A percentile compares a stretch with the other conserved stretches of the same genome.
These are phyloP conservation scores for Hemithea aestivaria DNA, from an alignment of 2,888 invertebrate genomes.

Conservation along the genomic window DNA sequence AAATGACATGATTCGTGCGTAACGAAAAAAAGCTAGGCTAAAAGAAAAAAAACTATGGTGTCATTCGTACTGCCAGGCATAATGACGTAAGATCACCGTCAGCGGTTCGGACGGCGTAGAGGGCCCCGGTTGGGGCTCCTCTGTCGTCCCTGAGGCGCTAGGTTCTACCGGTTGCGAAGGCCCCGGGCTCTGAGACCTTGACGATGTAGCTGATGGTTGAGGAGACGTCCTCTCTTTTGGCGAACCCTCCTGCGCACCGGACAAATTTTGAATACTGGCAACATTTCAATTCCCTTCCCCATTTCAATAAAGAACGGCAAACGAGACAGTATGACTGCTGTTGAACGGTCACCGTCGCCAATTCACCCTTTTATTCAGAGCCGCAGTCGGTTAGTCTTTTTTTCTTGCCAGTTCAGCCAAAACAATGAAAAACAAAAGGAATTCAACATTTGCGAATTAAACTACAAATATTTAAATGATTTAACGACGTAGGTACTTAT, in stretches of 20 bases:
- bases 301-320: too few species aligned
- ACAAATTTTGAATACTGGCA: slow-evolving; percentile 25
- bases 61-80: slow-evolving; percentile 78
- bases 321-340: too few species aligned
- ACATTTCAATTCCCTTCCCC: slow-evolving; percentile 40
- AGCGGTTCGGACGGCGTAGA: slow-evolving; percentile 57
- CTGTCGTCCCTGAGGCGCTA: slow-evolving; percentile 36
- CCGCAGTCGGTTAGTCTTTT: too few species aligned
- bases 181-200: slow-evolving; percentile 43
- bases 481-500: slow-evolving; percentile 19
- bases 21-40: slow-evolving; percentile 66
- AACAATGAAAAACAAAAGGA: slow-evolving; percentile 47
- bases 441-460: slow-evolving; percentile 64
- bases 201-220: slow-evolving; percentile 45
- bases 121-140: slow-evolving; percentile 59
- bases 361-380: too few species aligned
- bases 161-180: slow-evolving; percentile 40
- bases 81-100: slow-evolving; percentile 75
- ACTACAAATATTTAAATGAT: slow-evolving; percentile 30
- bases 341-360: too few species aligned
- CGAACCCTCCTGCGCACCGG: slow-evolving; percentile 47
- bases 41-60: slow-evolving; percentile 71
- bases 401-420: slow-evolving; percentile 20
- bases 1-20: slow-evolving; percentile 55
- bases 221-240: slow-evolving; percentile 55